Conservation (phyloP, 2,888 invertebrate genomes). For the Balanococcus diminutus region DNA sequence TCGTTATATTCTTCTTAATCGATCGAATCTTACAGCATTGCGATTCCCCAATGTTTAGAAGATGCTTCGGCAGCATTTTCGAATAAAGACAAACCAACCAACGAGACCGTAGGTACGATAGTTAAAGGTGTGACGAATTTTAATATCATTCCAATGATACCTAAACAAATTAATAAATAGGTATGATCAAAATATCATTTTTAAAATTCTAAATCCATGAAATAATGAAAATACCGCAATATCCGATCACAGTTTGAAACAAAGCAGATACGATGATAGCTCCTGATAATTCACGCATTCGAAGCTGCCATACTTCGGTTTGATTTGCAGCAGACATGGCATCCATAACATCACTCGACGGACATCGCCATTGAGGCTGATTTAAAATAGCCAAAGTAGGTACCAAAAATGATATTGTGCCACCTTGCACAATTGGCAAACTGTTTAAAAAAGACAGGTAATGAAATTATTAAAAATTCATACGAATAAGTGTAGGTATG, state of each 20-base stretch:
- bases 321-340: conserved; percentile 67
- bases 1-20: not conserved
- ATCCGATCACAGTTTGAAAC: conserved; percentile 76
- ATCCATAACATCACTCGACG: conserved; percentile 64
- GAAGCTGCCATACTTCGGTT: conserved; percentile 72
- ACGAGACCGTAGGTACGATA: conserved; percentile 80
- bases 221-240: conserved; percentile 59
- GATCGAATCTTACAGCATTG: conserved; percentile 70
- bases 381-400: conserved; percentile 78
- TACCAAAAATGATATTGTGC: conserved; percentile 79
- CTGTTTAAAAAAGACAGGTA: conserved; percentile 78
- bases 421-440: conserved; percentile 76
- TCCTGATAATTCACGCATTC: conserved; percentile 82
- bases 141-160: conserved; percentile 76
- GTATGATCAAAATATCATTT: not conserved
- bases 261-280: conserved; percentile 80
- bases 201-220: no score
- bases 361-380: conserved; percentile 76
- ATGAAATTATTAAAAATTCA: conserved; percentile 65
- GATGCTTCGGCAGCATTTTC: conserved; percentile 82
- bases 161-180: conserved; percentile 61
- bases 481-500: not conserved
- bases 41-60: conserved; percentile 82
- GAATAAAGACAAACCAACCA: conserved; percentile 83
- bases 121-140: conserved; percentile 81